A percentile compares a stretch with the other conserved stretches of the same genome.
phyloP scores from a whole-genome alignment of 1,140 invertebrate genomes.

The Microplitis mediator region DNA sequence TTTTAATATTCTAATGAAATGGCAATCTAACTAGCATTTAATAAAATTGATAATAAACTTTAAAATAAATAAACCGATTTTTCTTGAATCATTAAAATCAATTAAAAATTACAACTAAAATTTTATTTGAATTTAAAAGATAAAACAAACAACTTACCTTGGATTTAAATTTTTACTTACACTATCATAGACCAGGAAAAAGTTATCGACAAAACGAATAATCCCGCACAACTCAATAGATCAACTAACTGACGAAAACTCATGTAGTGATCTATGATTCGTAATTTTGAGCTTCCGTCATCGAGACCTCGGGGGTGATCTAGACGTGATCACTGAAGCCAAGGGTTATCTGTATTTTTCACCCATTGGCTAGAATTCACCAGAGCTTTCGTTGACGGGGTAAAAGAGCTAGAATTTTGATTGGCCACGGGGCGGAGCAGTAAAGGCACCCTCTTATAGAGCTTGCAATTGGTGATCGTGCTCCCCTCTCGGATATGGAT shows the following conservation, averaged over 20 bases:
- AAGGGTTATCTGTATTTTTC: conserved; percentile 31
- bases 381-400: conserved; percentile 16
- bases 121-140: not conserved
- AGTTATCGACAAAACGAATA: conserved; percentile 10
- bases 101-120: too few species aligned
- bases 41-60: too few species aligned
- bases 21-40: too few species aligned
- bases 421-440: conserved; percentile 51
- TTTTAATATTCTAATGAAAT: too few species aligned
- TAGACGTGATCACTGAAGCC: conserved; percentile 33
- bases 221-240: conserved; percentile 25
- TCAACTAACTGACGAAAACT: conserved; percentile 25
- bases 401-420: conserved; percentile 26
- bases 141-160: not conserved
- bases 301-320: conserved; percentile 21
- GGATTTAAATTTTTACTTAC: not conserved
- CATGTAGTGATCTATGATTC: conserved; percentile 37
- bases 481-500: conserved; percentile 28
- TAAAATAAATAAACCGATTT: too few species aligned
- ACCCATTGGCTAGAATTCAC: conserved; percentile 17
- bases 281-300: conserved; percentile 41
- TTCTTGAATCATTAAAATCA: too few species aligned
- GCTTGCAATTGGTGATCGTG: conserved; percentile 35
- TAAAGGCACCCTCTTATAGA: conserved; percentile 11
- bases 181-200: not conserved